Conservation (phyloP, 2,113 vertebrate species). For the Heliornis fulica region DNA sequence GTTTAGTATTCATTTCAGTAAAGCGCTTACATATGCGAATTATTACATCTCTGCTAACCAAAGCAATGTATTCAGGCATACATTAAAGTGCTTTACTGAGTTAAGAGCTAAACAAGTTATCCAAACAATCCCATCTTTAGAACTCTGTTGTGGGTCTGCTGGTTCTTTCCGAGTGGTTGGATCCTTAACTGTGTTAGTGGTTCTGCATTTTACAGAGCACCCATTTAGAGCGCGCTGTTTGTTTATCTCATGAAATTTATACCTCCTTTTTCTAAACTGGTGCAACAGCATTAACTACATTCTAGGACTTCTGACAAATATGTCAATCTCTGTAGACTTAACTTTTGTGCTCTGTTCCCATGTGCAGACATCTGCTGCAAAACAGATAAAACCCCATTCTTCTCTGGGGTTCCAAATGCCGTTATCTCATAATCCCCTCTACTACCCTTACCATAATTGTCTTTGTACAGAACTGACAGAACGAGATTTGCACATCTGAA, state of each 20-base stretch:
- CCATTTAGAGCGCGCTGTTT: background rate
- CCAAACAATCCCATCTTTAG: slow-evolving; percentile 38
- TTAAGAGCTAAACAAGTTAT: slow-evolving; percentile 56
- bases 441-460: background rate
- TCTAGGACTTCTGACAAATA: background rate
- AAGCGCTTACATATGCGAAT: slow-evolving; percentile 39
- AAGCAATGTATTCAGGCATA: slow-evolving; percentile 30
- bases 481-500: background rate
- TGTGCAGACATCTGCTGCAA: background rate
- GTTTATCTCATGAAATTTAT: slow-evolving; percentile 18
- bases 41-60: slow-evolving; percentile 53
- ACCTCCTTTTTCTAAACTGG: background rate
- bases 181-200: slow-evolving; percentile 8
- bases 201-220: background rate
- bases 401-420: background rate
- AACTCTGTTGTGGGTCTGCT: slow-evolving; percentile 51
- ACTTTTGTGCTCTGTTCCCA: background rate
- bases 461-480: background rate
- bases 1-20: slow-evolving; percentile 46
- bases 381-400: slow-evolving; percentile 11
- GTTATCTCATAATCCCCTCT: background rate
- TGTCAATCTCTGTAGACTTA: background rate
- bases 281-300: background rate
- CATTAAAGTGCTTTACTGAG: slow-evolving; percentile 55
- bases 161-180: background rate